Evolutionary conservation across 2,797 vertebrate species (phyloP), one percentile per base, ranked within the genome.

Genomic region (Chelmon rostratus): DNA sequence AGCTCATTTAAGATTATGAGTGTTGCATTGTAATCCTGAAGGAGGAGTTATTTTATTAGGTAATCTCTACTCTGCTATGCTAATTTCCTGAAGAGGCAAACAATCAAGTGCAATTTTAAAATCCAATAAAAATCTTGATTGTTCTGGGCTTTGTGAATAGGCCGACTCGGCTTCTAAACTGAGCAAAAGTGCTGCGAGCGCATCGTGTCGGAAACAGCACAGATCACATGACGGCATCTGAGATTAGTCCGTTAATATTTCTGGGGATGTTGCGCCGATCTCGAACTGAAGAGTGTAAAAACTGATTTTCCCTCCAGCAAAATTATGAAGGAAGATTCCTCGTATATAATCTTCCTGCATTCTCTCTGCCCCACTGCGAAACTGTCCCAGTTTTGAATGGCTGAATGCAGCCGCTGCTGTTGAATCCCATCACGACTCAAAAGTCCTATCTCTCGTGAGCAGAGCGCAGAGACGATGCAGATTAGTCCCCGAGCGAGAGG

Each of bases 111-210:
- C 70, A 83, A 88, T 88, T 86, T 82, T 58, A 78, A 84, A 83
- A 89, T 88, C 74, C 86, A 91, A 86, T 84, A 79, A 80, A 84
- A 90, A 53, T 19, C 65, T 47, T 72, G 73, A 87, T 82, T 86
- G 81, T 83, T 74, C 16, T 82, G 86, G 62, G 80, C 66, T 83
- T 88, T 83, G 73, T 81, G 78, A 79, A 66, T 71, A 78, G 82
- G 88, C 56, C 56, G 71, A 37, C 42, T 18, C 40, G 35, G 38
- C 42, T 53, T 77, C 72, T 59, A n/a, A 73, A 79, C 69, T 74
- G 44, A 52, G 59, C 19, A 66, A 72, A 8, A 61, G 50, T 25
- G 75, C 62, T 72, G 37, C 10, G 57, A 87, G 68, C 13, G 5
- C 5, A 23, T 68, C 31, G n/a, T 6, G 53, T 35, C 28, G 28